A percentile compares a stretch with the other conserved stretches of the same genome.
Conservation (phyloP, 2,113 vertebrate genomes). For the Oophaga pumilio region DNA sequence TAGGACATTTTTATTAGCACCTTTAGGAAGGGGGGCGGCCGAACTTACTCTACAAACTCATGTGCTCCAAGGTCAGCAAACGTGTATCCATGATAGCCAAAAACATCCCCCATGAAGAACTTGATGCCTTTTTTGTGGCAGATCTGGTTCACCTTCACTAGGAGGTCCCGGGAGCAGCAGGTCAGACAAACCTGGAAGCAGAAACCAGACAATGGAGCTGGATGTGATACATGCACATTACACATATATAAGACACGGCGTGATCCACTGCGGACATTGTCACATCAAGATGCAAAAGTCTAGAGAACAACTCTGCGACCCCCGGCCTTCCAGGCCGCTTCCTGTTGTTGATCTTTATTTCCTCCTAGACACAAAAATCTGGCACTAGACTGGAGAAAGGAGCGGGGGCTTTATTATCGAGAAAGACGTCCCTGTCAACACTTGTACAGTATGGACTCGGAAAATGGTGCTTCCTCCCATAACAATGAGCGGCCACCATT, state of each 20-base stretch:
- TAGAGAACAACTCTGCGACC: neutral
- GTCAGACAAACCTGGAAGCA: conserved; percentile 85
- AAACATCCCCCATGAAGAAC: conserved; percentile 89
- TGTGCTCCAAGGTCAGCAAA: conserved; percentile 90
- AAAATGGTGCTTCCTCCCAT: conserved; percentile 10
- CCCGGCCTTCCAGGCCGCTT: conserved; percentile 14
- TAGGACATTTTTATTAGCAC: too few relatives aligned
- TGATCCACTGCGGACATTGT: too few relatives aligned
- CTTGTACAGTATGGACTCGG: neutral
- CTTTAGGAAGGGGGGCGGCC: too few relatives aligned
- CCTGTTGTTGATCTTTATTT: conserved; percentile 43
- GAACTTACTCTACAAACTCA: conserved; percentile 90
- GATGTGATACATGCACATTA: too few relatives aligned
- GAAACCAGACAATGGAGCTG: neutral
- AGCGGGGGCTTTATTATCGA: neutral
- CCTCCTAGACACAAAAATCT: conserved; percentile 51
- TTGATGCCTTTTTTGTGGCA: conserved; percentile 83
- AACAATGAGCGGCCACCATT: neutral
- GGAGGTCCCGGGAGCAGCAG: conserved; percentile 83
- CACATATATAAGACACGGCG: too few relatives aligned
- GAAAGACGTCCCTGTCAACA: conserved; percentile 35
- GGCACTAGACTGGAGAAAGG: neutral
- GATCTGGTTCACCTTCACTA: conserved; percentile 85
- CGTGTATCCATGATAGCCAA: conserved; percentile 92
- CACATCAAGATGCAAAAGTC: neutral